Evolutionary conservation across 2,797 vertebrate genomes (phyloP).

Genomic region (Phalloptychus januarius): DNA sequence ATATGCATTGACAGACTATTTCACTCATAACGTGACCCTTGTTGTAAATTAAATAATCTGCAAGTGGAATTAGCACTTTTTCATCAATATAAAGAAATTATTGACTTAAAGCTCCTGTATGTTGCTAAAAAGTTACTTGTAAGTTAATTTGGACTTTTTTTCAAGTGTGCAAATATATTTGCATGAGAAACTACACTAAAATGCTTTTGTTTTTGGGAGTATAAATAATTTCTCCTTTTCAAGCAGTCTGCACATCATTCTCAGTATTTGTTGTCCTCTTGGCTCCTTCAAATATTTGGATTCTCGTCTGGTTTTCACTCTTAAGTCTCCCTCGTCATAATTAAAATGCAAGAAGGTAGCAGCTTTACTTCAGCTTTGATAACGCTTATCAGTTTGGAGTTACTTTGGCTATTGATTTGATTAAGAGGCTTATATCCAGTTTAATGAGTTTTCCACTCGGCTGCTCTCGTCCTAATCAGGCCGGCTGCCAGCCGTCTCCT

Average conservation of each 20-base stretch:
- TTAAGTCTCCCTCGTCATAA: slow-evolving; percentile 39
- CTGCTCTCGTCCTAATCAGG: slow-evolving; percentile 87
- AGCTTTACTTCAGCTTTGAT: slow-evolving; percentile 62
- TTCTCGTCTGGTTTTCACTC: slow-evolving; percentile 29
- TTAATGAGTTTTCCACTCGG: slow-evolving; percentile 96
- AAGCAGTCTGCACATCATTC: too few species aligned
- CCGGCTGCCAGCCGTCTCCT: slow-evolving; percentile 55
- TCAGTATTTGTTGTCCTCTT: slow-evolving; percentile 3
- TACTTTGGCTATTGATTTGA: slow-evolving; percentile 89
- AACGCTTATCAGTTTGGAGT: slow-evolving; percentile 74
- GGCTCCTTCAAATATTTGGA: background rate
- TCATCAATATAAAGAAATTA: too few species aligned
- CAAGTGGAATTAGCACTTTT: too few species aligned
- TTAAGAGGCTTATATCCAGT: slow-evolving; percentile 93
- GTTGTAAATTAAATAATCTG: too few species aligned
- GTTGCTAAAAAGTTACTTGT: too few species aligned
- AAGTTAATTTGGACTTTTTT: too few species aligned
- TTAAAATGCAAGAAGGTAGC: slow-evolving; percentile 63
- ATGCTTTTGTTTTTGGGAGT: too few species aligned
- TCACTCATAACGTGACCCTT: too few species aligned
- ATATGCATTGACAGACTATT: too few species aligned
- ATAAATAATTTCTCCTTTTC: background rate
- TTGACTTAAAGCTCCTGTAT: too few species aligned
- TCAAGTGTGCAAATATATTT: too few species aligned
- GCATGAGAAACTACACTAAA: too few species aligned